Base-by-base conservation (phyloP, 92 coral and sea anemone species). In the Umimayanthus chanpuru region DNA sequence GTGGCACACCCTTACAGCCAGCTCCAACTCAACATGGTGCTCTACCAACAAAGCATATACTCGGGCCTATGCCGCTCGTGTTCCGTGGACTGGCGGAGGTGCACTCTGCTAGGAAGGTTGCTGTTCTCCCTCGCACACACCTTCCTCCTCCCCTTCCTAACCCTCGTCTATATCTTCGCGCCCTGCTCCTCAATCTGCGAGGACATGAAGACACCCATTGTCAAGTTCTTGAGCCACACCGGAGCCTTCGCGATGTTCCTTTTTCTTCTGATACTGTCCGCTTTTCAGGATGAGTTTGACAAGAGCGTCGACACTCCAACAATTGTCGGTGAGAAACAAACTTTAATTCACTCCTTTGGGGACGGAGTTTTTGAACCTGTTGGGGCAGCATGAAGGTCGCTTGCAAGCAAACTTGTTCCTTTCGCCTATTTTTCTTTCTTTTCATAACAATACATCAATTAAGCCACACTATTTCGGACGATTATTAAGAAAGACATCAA, bases 1-100 rank as follows among this genome's bases (percentile, higher is more conserved):
- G 93, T 93, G 11, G 95, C 95, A 21, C 92, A 92, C 44, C 91
- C 94, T 5, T 88, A 90, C 84, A 90, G 94, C 74, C 94, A 90
- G 81, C 88, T 92, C 15, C 90, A 90, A 23, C 89, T 90, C 41
- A 90, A 92, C 83, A 85, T 86, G 85, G 88, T 92, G 16, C 30
- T 92, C 9, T 90, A 92, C 88, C 82, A 81, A 23, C 36, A 67
- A 41, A 65, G 79, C 61, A 90, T 92, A 71, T 89, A 88, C 81
- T 83, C 88, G 23, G 76, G 40, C 23, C 30, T 93, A 29, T 91
- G 80, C 23, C 64, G 80, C 80, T 28, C 64, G 28, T 85, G 58
- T 66, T 74, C 90, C 14, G 75, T 85, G 38, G 68, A 79, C 79
- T 92, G 94, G 94, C 70, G 94, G 71, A 55, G 32, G 9, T 77